These are phyloP conservation scores for Ariolimax columbianus DNA, from an alignment of 2,888 invertebrate genomes.

Conservation along the genomic window DNA sequence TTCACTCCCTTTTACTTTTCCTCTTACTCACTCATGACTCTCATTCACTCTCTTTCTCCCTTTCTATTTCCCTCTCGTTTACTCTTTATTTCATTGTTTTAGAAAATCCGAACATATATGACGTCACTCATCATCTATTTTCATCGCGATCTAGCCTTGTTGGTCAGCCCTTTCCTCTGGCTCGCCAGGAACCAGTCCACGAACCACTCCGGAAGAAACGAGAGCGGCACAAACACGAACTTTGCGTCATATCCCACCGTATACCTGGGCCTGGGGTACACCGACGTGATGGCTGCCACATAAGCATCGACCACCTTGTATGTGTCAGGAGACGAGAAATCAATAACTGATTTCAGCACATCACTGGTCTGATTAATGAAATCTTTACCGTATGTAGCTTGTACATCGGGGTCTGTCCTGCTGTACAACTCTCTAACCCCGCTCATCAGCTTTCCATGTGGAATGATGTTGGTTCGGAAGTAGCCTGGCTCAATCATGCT, in stretches of 20 bases:
- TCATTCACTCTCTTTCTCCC: too few relatives aligned
- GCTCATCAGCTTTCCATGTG: not conserved
- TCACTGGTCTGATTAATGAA: not conserved
- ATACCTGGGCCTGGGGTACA: conserved; percentile 35
- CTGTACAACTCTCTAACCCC: not conserved
- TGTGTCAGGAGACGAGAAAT: not conserved
- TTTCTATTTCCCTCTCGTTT: too few relatives aligned
- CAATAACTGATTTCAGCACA: not conserved
- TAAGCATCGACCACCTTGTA: conserved; percentile 42
- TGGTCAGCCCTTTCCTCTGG: not conserved
- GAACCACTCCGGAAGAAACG: conserved; percentile 27
- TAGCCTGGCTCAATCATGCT: conserved; percentile 27
- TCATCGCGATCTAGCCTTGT: too few relatives aligned
- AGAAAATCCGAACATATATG: too few relatives aligned
- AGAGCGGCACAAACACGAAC: conserved; percentile 8
- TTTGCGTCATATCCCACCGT: conserved; percentile 32
- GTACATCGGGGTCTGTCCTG: not conserved
- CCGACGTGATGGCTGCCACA: conserved; percentile 21
- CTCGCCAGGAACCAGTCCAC: not conserved
- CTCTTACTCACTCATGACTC: too few relatives aligned
- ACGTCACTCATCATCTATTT: too few relatives aligned
- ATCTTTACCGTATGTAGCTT: conserved; percentile 16
- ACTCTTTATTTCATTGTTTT: too few relatives aligned
- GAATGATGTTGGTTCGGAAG: conserved; percentile 13
- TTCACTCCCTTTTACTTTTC: too few relatives aligned